Conservation (phyloP, 2,888 invertebrate species). For the Malacosoma neustria region DNA sequence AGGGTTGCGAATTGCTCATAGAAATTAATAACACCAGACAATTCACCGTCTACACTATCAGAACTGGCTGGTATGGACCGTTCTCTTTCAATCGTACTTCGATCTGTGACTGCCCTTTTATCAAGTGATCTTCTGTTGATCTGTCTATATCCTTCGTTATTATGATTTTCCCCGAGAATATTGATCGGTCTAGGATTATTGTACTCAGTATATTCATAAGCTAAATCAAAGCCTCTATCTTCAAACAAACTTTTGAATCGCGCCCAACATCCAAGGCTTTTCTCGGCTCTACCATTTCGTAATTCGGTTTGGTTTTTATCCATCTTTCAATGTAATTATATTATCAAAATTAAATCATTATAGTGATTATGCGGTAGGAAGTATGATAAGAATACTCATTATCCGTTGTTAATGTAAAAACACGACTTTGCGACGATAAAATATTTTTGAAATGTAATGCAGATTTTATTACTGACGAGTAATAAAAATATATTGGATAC, state of each 20-base stretch:
- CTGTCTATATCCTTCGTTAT: slow-evolving; percentile 36
- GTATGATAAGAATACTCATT: slow-evolving; percentile 12
- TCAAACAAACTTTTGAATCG: slow-evolving; percentile 57
- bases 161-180: slow-evolving; percentile 29
- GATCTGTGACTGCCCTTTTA: slow-evolving; percentile 8
- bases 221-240: slow-evolving; percentile 59
- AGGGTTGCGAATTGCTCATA: slow-evolving; percentile 62
- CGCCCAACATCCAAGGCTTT: slow-evolving; percentile 47
- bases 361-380: slow-evolving; percentile 4
- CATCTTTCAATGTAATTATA: slow-evolving; percentile 13
- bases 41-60: slow-evolving; percentile 33
- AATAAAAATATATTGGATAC: too few relatives aligned
- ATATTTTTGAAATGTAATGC: too few relatives aligned
- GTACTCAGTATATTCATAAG: slow-evolving; percentile 41
- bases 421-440: neutral
- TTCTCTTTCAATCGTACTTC: neutral
- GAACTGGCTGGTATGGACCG: slow-evolving; percentile 14
- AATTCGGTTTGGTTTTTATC: slow-evolving; percentile 14
- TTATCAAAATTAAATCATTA: neutral
- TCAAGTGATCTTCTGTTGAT: slow-evolving; percentile 28
- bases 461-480: too few relatives aligned
- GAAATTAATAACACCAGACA: slow-evolving; percentile 45
- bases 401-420: slow-evolving; percentile 10
- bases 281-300: slow-evolving; percentile 11
- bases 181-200: slow-evolving; percentile 18